Base-by-base conservation (phyloP, 2,113 vertebrate species). In the Rana temporaria region DNA sequence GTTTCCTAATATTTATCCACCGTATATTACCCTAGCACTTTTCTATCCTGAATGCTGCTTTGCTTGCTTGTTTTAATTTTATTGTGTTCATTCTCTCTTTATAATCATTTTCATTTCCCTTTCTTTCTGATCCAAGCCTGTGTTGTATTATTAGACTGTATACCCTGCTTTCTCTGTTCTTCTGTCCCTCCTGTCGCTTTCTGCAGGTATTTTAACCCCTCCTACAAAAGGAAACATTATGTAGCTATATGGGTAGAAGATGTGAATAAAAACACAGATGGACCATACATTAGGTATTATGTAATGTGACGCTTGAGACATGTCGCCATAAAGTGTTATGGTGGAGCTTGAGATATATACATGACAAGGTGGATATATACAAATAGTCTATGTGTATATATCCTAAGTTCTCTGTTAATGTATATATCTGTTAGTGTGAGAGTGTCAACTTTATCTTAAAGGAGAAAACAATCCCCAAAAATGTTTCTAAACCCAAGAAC, bases 211-310 rank as follows among this genome's bases (percentile, higher is more conserved):
- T 99, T 99, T 98, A 99, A 97, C 90, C 96, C 98, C 93, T 96
- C 95, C 94, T 95, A 95, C 97, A 98, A 99, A 98, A 95, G 95
- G 95, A 95, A 98, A 93, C 96, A 94, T 97, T 98, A 97, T 99
- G 96, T 99, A 97, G 97, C 97, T 98, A 98, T 98, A 94, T 99
- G 98, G 98, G 96, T 99, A 96, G 97, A 99, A 97, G 98, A 99
- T 98, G 97, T 99, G 96, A 99, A 99, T 99, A 99, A 94, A 99
- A 99, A 99, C 96, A 97, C 96, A 96, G 94, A 94, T 96, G 96
- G 96, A 98, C 96, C 96, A 86, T 97, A 93, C 90, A 93, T 98
- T 99, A 98, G 97, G 98, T 99, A 99, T 95, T 95, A 94, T 88
- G 93, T 92, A 93, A 94, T 95, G 94, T 92, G 92, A 92, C 94